These are phyloP conservation scores for Zaprionus taronus DNA, from an alignment of 1,140 invertebrate genomes.

Conservation along the genomic window DNA sequence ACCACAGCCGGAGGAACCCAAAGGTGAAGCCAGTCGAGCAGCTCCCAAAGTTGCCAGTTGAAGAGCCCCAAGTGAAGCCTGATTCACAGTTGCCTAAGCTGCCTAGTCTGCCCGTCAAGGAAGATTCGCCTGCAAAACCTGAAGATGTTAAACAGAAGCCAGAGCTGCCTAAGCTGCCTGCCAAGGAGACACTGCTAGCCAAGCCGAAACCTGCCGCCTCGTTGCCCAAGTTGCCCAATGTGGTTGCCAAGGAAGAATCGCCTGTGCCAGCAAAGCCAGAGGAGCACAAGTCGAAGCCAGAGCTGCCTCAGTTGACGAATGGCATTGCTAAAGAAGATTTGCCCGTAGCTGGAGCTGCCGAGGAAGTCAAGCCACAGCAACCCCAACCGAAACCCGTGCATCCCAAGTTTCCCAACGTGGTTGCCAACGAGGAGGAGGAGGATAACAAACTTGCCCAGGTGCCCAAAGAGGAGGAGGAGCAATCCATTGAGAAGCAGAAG, in stretches of 20 bases:
- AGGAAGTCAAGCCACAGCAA: not conserved
- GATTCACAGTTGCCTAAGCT: not conserved
- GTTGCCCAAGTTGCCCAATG: not conserved
- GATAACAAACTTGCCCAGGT: not conserved
- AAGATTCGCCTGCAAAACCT: not conserved
- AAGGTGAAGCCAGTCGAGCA: not conserved
- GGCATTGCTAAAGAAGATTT: not conserved
- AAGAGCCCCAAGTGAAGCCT: not conserved
- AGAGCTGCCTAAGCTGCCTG: not conserved
- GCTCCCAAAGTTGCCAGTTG: not conserved
- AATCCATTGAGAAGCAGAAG: not conserved
- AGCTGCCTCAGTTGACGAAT: conserved; percentile 3
- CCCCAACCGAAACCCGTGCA: not conserved
- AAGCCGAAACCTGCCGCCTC: not conserved
- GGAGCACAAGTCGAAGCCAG: not conserved
- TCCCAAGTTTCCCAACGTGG: conserved; percentile 23
- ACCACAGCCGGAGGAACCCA: not conserved
- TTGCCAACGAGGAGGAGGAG: conserved; percentile 4
- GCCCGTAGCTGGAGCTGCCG: not conserved
- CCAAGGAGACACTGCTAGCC: not conserved
- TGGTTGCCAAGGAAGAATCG: not conserved
- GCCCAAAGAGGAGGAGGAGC: not conserved
- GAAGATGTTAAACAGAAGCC: not conserved
- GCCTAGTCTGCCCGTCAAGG: not conserved
- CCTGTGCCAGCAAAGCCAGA: not conserved